Evolutionary conservation across 2,797 vertebrate species (phyloP), one percentile per base, ranked within the genome.

Genomic region (Distichodus sexfasciatus): DNA sequence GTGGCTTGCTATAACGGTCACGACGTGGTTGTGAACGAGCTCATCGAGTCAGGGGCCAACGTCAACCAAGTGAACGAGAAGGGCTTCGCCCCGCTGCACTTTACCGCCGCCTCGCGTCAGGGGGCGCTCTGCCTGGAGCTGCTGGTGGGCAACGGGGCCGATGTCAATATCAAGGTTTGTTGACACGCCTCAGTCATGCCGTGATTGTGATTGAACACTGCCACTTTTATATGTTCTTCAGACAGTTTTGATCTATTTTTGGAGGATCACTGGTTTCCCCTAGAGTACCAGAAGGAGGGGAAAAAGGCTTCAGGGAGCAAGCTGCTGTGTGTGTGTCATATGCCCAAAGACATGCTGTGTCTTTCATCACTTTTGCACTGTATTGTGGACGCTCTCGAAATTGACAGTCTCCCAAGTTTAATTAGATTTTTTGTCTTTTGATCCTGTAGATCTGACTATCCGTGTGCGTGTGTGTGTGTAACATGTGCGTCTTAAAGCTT

Each of bases 1-100:
- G 93, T 99, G 79, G 96, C 96, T 78, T 98, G 96, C 84, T 98
- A 98, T 83, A 99, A 99, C 4, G 97, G 97, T 15, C 97, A 99
- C 85, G 96, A 99, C 53, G 95, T 98, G 83, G 96, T 99, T 38
- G 97, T 98, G 76, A 99, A 97, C 33, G 95, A 99, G 85, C 93
- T 99, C 41, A 96, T 98, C 69, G 97, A 97, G 73, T 92, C 91
- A 40, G 96, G 97, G 69, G 96, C 97, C 72, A 94, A 96, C 41
- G 94, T 99, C 44, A 99, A 99, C 91, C 95, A 96, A 77, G 93
- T 94, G 80, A 99, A 99, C 51, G 95, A 96, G 72, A 97, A 94
- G 76, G 97, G 97, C 7, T 98, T 99, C 47, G 92, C 95, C 2
- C 94, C 97, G 35, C 91, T 99, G 70, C 97, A 99, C 85, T 99